Evolutionary conservation across 2,113 vertebrate species (phyloP).

Genomic region (Urocynchramus pylzowi): DNA sequence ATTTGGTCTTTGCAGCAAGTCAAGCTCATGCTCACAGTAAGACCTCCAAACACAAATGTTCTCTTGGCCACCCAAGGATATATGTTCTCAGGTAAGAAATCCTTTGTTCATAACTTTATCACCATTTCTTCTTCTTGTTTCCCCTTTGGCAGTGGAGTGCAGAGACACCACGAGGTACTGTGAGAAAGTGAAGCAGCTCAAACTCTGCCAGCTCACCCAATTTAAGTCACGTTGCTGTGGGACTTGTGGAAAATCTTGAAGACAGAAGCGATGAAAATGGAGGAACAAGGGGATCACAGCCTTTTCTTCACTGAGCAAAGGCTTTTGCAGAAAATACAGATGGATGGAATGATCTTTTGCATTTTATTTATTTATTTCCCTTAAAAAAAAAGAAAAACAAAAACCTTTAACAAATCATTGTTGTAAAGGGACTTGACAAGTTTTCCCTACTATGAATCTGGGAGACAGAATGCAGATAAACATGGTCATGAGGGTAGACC

Average conservation of each 20-base stretch:
- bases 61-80: not conserved
- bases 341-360: slow-evolving; percentile 58
- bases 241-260: slow-evolving; percentile 88
- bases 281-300: slow-evolving; percentile 35
- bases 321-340: slow-evolving; percentile 48
- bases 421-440: slow-evolving; percentile 31
- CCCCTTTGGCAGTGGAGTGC: slow-evolving; percentile 78
- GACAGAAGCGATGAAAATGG: not conserved
- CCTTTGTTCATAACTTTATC: not conserved
- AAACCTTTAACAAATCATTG: not conserved
- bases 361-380: slow-evolving; percentile 77
- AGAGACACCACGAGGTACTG: slow-evolving; percentile 94
- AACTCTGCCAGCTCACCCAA: slow-evolving; percentile 89
- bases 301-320: slow-evolving; percentile 47
- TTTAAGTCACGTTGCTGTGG: slow-evolving; percentile 92
- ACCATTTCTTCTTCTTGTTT: slow-evolving; percentile 53
- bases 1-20: not conserved
- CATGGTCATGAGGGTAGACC: not conserved
- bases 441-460: slow-evolving; percentile 48
- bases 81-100: not conserved
- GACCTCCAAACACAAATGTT: not conserved
- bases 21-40: not conserved
- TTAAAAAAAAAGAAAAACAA: not conserved
- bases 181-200: slow-evolving; percentile 91
- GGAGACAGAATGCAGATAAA: slow-evolving; percentile 40